These are phyloP conservation scores for Drosophila neonasuta DNA, from an alignment of 2,888 invertebrate genomes.

Conservation along the genomic window DNA sequence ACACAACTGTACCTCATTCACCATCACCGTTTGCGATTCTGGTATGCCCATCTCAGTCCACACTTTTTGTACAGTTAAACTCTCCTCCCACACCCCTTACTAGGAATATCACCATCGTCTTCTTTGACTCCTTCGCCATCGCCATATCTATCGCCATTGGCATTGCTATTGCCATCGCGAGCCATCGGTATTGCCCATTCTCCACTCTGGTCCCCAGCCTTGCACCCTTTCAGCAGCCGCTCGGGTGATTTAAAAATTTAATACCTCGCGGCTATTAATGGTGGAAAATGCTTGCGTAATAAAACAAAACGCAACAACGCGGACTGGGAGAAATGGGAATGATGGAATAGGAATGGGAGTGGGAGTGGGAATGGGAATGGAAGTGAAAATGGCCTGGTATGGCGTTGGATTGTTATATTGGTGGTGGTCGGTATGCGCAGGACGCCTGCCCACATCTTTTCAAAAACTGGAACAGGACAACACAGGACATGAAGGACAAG, in stretches of 20 bases:
- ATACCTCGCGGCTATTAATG: conserved; percentile 78
- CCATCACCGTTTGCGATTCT: conserved; percentile 49
- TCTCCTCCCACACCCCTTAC: neutral
- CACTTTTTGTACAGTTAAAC: neutral
- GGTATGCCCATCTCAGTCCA: conserved; percentile 20
- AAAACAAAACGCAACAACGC: conserved; percentile 66
- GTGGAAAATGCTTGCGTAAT: conserved; percentile 77
- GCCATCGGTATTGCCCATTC: neutral
- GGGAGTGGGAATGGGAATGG: neutral
- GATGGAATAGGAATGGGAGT: conserved; percentile 2
- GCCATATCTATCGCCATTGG: conserved; percentile 15
- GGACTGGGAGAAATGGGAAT: conserved; percentile 5
- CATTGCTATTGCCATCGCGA: conserved; percentile 1
- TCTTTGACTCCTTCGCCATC: conserved; percentile 18
- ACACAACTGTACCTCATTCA: conserved; percentile 60
- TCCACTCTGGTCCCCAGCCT: neutral
- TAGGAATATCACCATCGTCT: conserved; percentile 23
- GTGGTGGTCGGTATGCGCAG: conserved; percentile 38
- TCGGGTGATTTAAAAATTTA: conserved; percentile 76
- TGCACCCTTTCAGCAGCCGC: conserved; percentile 2
- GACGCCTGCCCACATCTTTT: conserved; percentile 15
- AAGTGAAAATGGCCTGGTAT: conserved; percentile 8
- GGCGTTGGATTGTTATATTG: conserved; percentile 7
- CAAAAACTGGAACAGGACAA: conserved; percentile 30
- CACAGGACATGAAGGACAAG: conserved; percentile 18